These are phyloP conservation scores for Luehdorfia chinensis DNA, from an alignment of 1,140 invertebrate species.

Conservation along the genomic window DNA sequence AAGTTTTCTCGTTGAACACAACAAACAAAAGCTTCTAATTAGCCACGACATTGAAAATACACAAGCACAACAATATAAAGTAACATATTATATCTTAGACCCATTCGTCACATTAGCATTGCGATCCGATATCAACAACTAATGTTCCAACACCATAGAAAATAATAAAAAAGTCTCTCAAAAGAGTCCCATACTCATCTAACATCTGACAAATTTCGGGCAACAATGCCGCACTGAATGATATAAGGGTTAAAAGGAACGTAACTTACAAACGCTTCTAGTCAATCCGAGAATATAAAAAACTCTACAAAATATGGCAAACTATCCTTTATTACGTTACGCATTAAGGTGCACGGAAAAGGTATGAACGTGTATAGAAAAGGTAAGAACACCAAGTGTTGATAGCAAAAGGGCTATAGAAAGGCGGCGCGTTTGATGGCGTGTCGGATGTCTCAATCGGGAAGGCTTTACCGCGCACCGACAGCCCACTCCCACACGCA, in stretches of 20 bases:
- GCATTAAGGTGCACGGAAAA: no score
- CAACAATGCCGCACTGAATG: slow-evolving; percentile 60
- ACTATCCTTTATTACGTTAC: no score
- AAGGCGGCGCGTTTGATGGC: slow-evolving; percentile 63
- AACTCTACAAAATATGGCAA: no score
- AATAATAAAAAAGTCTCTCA: slow-evolving; percentile 40
- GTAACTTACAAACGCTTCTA: slow-evolving; percentile 28
- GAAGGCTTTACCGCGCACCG: slow-evolving; percentile 58
- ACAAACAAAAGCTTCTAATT: no score
- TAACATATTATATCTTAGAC: neutral
- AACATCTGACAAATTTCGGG: slow-evolving; percentile 66
- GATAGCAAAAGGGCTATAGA: slow-evolving; percentile 62
- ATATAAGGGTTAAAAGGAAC: slow-evolving; percentile 67
- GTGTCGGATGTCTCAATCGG: slow-evolving; percentile 72
- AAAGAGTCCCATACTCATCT: slow-evolving; percentile 46
- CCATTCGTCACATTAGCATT: slow-evolving; percentile 37
- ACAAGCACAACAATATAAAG: slow-evolving; percentile 29
- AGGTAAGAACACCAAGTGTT: slow-evolving; percentile 35
- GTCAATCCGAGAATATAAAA: no score
- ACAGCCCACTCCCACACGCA: slow-evolving; percentile 36
- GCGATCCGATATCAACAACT: slow-evolving; percentile 48
- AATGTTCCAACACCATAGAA: slow-evolving; percentile 46
- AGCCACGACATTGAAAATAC: no score
- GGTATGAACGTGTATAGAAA: slow-evolving; percentile 9
- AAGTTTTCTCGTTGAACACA: no score